Evolutionary conservation across 2,797 vertebrate genomes (phyloP), one percentile per base, ranked within the genome.

Genomic region (Spheniscus humboldti): DNA sequence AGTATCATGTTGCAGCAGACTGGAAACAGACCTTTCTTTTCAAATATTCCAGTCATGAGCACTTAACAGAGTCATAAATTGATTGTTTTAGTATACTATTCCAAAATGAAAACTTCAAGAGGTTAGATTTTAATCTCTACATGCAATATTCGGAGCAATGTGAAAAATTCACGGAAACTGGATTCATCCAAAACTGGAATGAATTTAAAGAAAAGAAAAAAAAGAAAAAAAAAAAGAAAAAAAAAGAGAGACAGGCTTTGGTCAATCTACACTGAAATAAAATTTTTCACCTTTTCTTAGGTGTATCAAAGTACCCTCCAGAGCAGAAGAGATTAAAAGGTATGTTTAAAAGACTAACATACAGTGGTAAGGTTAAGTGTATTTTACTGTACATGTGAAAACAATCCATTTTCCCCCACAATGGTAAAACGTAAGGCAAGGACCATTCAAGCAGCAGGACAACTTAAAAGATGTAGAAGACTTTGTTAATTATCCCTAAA

Each of bases 211-310:
- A 7, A 11, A 24, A 37, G 13, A 20, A 10, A 3, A 16, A 22
- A 2, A 24, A 3, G 3, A 3, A 13, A 24, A 3, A 4, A 5
- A 13, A 41, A 41, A 33, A 37, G 9, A 5, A 31, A 6, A 18
- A n/a, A 1, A 48, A 2, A 67, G 0, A 47, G 11, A 55, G 7
- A 43, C 3, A 47, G 30, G 13, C 13, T 89, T 84, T 28, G 9
- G 47, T 47, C 69, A 79, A 52, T 53, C 39, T 81, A n/a, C 48
- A 68, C 8, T 33, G 11, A 95, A 84, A 39, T 31, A 50, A 72
- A 35, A 62, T 8, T 17, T 18, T 66, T 86, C 55, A 72, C 11
- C 19, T 35, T 48, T 47, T 69, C 28, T 50, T 28, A 78, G 19
- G 18, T 74, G 14, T 41, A 53, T n/a, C 52, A 47, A 78, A 78